A percentile compares a stretch with the other conserved stretches of the same genome.
Conservation (phyloP, 2,888 invertebrate genomes). For the Belgica antarctica region DNA sequence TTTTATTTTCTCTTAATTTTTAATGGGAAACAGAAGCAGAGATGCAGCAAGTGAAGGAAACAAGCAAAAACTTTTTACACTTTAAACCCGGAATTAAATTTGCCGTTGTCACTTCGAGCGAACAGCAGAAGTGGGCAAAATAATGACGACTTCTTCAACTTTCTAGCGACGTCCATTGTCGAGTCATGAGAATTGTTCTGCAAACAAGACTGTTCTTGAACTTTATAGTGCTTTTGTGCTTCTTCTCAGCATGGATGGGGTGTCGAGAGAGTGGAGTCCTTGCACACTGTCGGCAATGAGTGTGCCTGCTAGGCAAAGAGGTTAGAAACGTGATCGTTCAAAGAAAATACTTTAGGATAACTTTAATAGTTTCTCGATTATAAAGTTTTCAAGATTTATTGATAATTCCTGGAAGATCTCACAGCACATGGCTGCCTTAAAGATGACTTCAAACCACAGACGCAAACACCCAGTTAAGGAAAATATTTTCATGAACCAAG, state of each 20-base stretch:
- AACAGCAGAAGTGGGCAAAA: not conserved
- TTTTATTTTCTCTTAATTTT: not conserved
- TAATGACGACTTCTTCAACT: constrained; percentile 6
- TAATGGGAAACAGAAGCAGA: not conserved
- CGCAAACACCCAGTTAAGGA: not conserved
- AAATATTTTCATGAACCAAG: not conserved
- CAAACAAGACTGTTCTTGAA: constrained; percentile 39
- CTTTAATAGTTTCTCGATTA: too few species aligned
- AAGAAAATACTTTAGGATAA: too few species aligned
- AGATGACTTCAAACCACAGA: constrained; percentile 12
- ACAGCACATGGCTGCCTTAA: too few species aligned
- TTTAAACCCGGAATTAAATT: constrained; percentile 8
- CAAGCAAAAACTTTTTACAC: constrained; percentile 1
- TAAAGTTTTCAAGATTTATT: too few species aligned
- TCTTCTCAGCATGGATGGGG: not conserved
- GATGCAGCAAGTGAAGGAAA: not conserved
- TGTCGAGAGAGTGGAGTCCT: not conserved
- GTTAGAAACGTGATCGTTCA: too few species aligned
- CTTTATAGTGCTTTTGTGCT: not conserved
- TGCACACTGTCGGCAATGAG: not conserved
- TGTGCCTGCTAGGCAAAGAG: too few species aligned
- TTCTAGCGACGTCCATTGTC: not conserved
- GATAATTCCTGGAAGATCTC: too few species aligned
- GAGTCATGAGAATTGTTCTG: not conserved
- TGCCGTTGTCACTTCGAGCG: not conserved